These are phyloP conservation scores for Marmota monax DNA, from an alignment of 2,113 vertebrate genomes.

Conservation along the genomic window DNA sequence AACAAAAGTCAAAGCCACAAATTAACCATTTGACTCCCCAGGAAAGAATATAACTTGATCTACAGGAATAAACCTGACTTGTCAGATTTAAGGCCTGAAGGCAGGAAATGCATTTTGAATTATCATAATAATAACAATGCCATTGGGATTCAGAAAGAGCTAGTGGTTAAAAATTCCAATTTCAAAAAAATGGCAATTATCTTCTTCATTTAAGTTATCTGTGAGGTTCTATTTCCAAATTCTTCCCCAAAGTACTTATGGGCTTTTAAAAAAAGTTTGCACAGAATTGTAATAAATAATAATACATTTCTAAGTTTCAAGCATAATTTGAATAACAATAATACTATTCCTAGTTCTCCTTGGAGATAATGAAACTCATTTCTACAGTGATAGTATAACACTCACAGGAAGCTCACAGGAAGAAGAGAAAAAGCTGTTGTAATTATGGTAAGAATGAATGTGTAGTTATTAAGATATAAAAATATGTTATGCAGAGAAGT, in stretches of 20 bases:
- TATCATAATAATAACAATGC: not conserved
- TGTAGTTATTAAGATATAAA: slow-evolving; percentile 44
- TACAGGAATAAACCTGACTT: not conserved
- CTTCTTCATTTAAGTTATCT: slow-evolving; percentile 40
- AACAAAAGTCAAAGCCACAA: not conserved
- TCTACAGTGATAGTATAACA: slow-evolving; percentile 25
- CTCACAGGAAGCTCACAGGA: not conserved
- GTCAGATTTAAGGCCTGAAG: not conserved
- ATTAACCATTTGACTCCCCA: not conserved
- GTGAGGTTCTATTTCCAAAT: slow-evolving; percentile 35
- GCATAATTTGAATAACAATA: slow-evolving; percentile 47
- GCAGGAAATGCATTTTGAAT: not conserved
- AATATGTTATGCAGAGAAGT: slow-evolving; percentile 14
- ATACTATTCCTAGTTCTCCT: not conserved
- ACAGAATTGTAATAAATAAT: not conserved
- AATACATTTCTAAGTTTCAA: not conserved
- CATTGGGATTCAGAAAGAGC: not conserved
- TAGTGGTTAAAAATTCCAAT: slow-evolving; percentile 33
- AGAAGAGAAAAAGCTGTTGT: slow-evolving; percentile 1
- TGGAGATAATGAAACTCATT: slow-evolving; percentile 53
- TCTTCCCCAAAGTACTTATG: not conserved
- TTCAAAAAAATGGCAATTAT: slow-evolving; percentile 42
- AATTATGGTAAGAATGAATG: slow-evolving; percentile 55
- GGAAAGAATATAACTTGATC: not conserved
- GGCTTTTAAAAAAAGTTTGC: not conserved